phyloP scores from a whole-genome alignment of 2,797 vertebrate species.

The Argentina silus region DNA sequence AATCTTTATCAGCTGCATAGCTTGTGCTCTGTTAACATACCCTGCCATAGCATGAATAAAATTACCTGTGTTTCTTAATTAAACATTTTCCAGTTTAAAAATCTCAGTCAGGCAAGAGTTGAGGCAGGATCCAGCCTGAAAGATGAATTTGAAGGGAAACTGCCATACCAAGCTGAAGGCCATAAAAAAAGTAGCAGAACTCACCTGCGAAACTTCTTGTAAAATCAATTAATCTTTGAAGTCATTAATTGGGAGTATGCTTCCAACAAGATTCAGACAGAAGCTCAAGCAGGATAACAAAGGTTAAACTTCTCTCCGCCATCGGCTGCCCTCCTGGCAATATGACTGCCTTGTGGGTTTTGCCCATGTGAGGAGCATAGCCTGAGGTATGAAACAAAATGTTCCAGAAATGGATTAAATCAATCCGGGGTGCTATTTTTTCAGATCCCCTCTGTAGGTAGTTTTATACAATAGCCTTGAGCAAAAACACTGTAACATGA shows the following conservation, averaged over 20 bases:
- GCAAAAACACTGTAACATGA: slow-evolving; percentile 52
- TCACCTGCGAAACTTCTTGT: slow-evolving; percentile 60
- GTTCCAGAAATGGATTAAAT: slow-evolving; percentile 77
- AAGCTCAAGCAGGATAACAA: slow-evolving; percentile 66
- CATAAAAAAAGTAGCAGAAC: slow-evolving; percentile 62
- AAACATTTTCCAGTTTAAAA: too few relatives aligned
- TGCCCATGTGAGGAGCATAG: slow-evolving; percentile 61
- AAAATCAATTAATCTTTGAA: slow-evolving; percentile 78
- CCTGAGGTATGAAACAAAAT: slow-evolving; percentile 68
- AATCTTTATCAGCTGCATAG: too few relatives aligned
- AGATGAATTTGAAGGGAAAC: slow-evolving; percentile 69
- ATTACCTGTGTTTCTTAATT: too few relatives aligned
- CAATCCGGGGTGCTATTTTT: slow-evolving; percentile 59
- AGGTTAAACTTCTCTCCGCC: slow-evolving; percentile 69
- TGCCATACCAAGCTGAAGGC: slow-evolving; percentile 71
- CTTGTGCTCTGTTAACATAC: too few relatives aligned
- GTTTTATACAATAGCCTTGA: slow-evolving; percentile 63
- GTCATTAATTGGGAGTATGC: slow-evolving; percentile 73
- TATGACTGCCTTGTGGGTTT: slow-evolving; percentile 67
- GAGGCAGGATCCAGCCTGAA: slow-evolving; percentile 54
- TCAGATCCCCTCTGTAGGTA: slow-evolving; percentile 64
- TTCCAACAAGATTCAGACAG: slow-evolving; percentile 53
- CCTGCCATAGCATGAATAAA: too few relatives aligned
- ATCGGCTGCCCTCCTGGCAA: slow-evolving; percentile 74
- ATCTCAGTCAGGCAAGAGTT: too few relatives aligned